Evolutionary conservation across 2,888 invertebrate species (phyloP).

Genomic region (Altica lythri): DNA sequence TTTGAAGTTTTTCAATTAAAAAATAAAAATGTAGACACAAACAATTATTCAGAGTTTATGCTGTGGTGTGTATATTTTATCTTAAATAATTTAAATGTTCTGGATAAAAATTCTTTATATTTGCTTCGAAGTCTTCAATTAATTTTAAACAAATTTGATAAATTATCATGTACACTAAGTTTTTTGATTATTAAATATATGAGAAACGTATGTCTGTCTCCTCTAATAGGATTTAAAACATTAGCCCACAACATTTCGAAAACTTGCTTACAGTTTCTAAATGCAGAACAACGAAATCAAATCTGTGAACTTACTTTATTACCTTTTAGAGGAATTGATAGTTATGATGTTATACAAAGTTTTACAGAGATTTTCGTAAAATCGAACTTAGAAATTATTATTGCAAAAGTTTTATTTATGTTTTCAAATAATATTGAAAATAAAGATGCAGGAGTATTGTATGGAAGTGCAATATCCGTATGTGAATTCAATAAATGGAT

Average conservation of each 20-base stretch:
- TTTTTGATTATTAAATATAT: conserved; percentile 32
- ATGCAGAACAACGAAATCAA: conserved; percentile 17
- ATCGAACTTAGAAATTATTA: conserved; percentile 20
- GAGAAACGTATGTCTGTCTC: conserved; percentile 36
- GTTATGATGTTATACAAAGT: conserved; percentile 32
- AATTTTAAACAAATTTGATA: conserved; percentile 34
- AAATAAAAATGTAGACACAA: conserved; percentile 8
- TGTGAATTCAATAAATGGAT: conserved; percentile 40
- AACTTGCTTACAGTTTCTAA: conserved; percentile 31
- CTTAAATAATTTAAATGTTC: conserved; percentile 23
- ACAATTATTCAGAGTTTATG: conserved; percentile 14
- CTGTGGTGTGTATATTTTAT: conserved; percentile 14
- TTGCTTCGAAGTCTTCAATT: conserved; percentile 36
- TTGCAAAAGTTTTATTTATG: conserved; percentile 37
- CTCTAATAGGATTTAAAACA: conserved; percentile 38
- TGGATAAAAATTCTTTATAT: conserved; percentile 34
- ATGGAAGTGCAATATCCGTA: conserved; percentile 37
- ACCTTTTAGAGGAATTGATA: conserved; percentile 40
- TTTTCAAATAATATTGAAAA: conserved; percentile 44
- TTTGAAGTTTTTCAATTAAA: conserved; percentile 32
- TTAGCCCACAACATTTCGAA: conserved; percentile 39
- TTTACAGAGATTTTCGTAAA: conserved; percentile 26
- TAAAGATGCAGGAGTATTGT: conserved; percentile 43
- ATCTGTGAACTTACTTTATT: conserved; percentile 34
- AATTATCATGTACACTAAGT: conserved; percentile 31